Percentiles rank a stretch among this genome's conserved stretches.
Evolutionary conservation across 1,140 invertebrate species (phyloP).

Genomic region (Ephestia elutella): DNA sequence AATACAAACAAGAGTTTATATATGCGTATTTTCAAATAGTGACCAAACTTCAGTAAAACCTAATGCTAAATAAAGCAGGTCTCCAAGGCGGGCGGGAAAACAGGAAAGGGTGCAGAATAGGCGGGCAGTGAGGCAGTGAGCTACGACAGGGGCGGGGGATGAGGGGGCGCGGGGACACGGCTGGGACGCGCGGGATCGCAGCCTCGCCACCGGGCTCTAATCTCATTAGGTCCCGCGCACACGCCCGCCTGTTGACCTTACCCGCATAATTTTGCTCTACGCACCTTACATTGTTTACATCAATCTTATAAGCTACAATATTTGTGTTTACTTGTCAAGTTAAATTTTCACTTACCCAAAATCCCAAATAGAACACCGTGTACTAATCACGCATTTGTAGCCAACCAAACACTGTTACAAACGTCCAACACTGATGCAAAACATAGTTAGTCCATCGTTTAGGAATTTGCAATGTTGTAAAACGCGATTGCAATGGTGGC

Average conservation of each 20-base stretch:
- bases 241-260: slow-evolving; percentile 46
- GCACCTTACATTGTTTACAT: slow-evolving; percentile 25
- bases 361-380: slow-evolving; percentile 8
- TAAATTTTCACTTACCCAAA: slow-evolving; percentile 21
- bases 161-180: slow-evolving; percentile 10
- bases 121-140: too few relatives aligned
- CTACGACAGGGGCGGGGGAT: background rate
- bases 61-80: background rate
- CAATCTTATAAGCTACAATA: slow-evolving; percentile 12
- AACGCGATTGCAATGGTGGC: slow-evolving; percentile 25
- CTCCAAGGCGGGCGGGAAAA: slow-evolving; percentile 43
- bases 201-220: slow-evolving; percentile 45
- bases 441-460: slow-evolving; percentile 22
- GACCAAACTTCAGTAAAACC: too few relatives aligned
- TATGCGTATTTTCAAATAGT: too few relatives aligned
- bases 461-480: slow-evolving; percentile 17
- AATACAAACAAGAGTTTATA: too few relatives aligned
- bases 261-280: slow-evolving; percentile 23
- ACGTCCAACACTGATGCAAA: slow-evolving; percentile 33
- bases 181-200: slow-evolving; percentile 27
- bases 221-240: slow-evolving; percentile 47
- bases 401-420: slow-evolving; percentile 20
- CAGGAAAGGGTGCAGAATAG: slow-evolving; percentile 24
- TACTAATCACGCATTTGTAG: slow-evolving; percentile 15
- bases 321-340: background rate